Evolutionary conservation across 1,140 invertebrate genomes (phyloP), one percentile per base, ranked within the genome.

Genomic region (Sycobia sp.): DNA sequence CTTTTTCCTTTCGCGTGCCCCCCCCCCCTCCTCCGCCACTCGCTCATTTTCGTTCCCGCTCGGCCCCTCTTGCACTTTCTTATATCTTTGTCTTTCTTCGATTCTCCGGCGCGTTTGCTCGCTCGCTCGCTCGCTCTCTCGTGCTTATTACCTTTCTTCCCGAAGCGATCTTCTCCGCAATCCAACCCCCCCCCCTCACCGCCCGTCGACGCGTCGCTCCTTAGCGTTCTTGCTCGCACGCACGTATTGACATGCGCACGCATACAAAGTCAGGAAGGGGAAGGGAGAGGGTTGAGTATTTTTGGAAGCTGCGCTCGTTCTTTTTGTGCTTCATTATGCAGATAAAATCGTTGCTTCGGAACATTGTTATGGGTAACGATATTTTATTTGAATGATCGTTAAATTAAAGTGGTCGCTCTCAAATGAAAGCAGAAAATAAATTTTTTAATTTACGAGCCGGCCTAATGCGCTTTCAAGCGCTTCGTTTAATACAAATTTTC

Each of bases 361-460:
- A 57, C 53, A 54, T 36, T 36, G 44, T 18, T 36, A 20, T 9
- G 51, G 43, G 46, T 70, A 68, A 71, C 67, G 63, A 72, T 57
- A 67, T 63, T 50, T 67, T 57, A 59, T 69, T 70, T 56, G 49
- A 66, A 38, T 50, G 32, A 61, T 53, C 65, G 53, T 66, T 41
- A 59, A 51, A 49, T 59, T 36, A 38, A 46, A 50, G 49, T 62
- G 47, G 50, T 22, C 22, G 36, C 22, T 50, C 36, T 18, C 16
- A 25, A 49, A 32, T 36, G 22, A 57, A 63, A 41, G 38, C 58
- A 50, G 25, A 55, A 36, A 43, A 47, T 47, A 59, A 49, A 29
- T 59, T 38, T 59, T 59, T 16, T 50, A 39, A 59, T 59, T 59
- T 59, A 59, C 25, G 44, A 39, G 46, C 41, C 38, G 38, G 34